phyloP scores from a whole-genome alignment of 2,797 vertebrate species.

The Hemibagrus guttatus region DNA sequence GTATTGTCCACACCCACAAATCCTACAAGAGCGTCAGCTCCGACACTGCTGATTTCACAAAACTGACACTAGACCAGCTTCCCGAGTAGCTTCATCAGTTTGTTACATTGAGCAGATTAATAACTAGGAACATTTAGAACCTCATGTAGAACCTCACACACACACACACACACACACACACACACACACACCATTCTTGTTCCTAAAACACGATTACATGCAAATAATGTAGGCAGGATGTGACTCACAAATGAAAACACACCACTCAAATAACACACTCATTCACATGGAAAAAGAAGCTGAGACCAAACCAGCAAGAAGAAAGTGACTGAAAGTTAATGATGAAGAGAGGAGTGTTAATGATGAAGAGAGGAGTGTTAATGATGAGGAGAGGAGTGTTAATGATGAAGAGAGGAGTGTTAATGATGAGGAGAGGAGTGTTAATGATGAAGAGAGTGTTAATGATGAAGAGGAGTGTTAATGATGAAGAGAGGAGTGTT shows the following conservation, averaged over 20 bases:
- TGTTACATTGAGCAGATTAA: neutral
- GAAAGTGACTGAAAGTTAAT: neutral
- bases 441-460: neutral
- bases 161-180: neutral
- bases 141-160: neutral
- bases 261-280: neutral
- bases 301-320: neutral
- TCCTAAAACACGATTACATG: neutral
- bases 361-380: no score
- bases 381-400: no score
- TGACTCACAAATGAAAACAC: constrained; percentile 22
- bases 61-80: neutral
- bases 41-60: neutral
- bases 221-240: constrained; percentile 11
- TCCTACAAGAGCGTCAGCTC: no score
- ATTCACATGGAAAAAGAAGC: neutral
- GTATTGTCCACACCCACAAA: neutral
- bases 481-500: no score
- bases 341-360: no score
- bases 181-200: neutral
- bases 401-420: no score
- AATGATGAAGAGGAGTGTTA: no score
- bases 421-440: no score
- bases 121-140: neutral
- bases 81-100: neutral